Conservation (phyloP, 2,113 vertebrate genomes). For the Paracanthobrama guichenoti region DNA sequence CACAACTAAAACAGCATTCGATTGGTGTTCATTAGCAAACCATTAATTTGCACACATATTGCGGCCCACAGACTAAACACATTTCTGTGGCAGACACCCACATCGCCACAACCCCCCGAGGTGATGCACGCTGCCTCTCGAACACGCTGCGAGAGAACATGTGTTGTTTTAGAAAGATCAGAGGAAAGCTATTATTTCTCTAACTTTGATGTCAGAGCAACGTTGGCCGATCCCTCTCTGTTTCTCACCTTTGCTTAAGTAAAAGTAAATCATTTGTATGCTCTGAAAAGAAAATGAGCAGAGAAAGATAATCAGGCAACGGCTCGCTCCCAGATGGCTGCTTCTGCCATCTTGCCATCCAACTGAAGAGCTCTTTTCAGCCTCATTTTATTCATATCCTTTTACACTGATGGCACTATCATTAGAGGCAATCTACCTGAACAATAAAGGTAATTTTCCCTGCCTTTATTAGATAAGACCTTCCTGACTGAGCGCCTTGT, state of each 20-base stretch:
- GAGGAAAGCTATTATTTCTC: slow-evolving; percentile 53
- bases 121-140: neutral
- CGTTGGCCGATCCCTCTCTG: slow-evolving; percentile 33
- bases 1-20: slow-evolving; percentile 32
- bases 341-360: slow-evolving; percentile 43
- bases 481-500: slow-evolving; percentile 46
- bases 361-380: slow-evolving; percentile 48
- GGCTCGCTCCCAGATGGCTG: slow-evolving; percentile 52
- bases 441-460: slow-evolving; percentile 61
- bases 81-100: slow-evolving; percentile 34
- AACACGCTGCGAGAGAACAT: slow-evolving; percentile 3
- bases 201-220: slow-evolving; percentile 53
- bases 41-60: slow-evolving; percentile 35
- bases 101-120: neutral
- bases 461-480: slow-evolving; percentile 61
- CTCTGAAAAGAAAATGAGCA: slow-evolving; percentile 48
- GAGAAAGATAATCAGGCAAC: slow-evolving; percentile 45
- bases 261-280: slow-evolving; percentile 55
- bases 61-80: neutral
- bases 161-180: slow-evolving; percentile 49
- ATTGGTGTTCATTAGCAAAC: slow-evolving; percentile 53
- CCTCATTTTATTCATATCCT: slow-evolving; percentile 57
- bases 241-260: slow-evolving; percentile 54
- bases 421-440: slow-evolving; percentile 64
- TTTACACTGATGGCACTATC: slow-evolving; percentile 58